Conservation (phyloP, 2,888 invertebrate species). For the Cremastinae sp. region DNA sequence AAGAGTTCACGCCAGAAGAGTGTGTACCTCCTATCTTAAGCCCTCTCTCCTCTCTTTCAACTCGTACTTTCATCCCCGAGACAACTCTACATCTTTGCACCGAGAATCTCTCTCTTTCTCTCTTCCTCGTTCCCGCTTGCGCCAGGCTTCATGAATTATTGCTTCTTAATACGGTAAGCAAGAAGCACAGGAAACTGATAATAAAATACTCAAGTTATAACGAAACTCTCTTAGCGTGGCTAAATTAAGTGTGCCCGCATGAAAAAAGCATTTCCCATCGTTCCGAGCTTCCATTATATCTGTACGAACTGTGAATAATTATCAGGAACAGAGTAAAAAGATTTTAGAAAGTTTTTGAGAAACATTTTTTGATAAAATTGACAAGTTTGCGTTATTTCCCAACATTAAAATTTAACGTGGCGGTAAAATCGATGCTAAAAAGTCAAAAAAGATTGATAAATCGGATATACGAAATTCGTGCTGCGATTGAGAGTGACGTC, state of each 20-base stretch:
- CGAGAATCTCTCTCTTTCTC: slow-evolving; percentile 9
- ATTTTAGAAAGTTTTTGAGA: too few species aligned
- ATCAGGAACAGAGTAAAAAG: too few species aligned
- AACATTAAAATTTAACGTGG: neutral
- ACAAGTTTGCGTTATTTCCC: neutral
- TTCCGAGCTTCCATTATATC: neutral
- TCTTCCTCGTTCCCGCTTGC: slow-evolving; percentile 46
- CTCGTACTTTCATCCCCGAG: slow-evolving; percentile 1
- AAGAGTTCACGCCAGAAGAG: slow-evolving; percentile 52
- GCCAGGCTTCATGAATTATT: slow-evolving; percentile 59
- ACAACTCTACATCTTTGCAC: slow-evolving; percentile 10
- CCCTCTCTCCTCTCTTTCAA: slow-evolving; percentile 1
- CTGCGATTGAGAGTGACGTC: neutral
- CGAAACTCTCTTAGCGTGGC: slow-evolving; percentile 6
- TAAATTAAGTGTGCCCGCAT: slow-evolving; percentile 15
- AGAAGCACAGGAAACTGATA: slow-evolving; percentile 50
- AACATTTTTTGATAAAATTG: too few species aligned
- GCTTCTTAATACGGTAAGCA: slow-evolving; percentile 53
- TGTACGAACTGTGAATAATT: too few species aligned
- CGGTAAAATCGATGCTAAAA: slow-evolving; percentile 1
- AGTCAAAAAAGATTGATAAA: neutral
- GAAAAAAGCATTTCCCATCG: neutral
- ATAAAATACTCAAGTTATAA: slow-evolving; percentile 45
- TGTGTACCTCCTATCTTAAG: slow-evolving; percentile 15
- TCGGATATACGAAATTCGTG: slow-evolving; percentile 2